Conservation (phyloP, 2,797 vertebrate genomes). For the Catamblyrhynchus diadema region DNA sequence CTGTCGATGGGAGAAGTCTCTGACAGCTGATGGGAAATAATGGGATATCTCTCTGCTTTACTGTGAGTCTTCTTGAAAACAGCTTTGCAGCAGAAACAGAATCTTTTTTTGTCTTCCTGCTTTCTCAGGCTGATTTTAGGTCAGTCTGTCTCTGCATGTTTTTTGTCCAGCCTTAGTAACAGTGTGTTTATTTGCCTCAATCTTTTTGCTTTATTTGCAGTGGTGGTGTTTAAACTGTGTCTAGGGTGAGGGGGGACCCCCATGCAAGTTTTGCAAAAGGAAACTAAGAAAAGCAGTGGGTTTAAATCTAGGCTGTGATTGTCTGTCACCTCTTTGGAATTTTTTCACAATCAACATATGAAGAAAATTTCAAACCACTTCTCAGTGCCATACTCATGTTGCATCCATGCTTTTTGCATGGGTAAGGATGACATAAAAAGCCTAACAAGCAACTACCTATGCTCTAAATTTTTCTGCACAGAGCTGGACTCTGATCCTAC, state of each 20-base stretch:
- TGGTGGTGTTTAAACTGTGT: background rate
- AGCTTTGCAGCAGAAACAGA: background rate
- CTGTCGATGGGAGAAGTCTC: background rate
- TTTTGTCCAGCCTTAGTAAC: background rate
- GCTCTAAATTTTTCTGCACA: background rate
- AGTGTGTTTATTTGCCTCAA: background rate
- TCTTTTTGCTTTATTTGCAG: background rate
- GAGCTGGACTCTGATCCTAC: background rate
- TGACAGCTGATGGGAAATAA: background rate
- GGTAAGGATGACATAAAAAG: background rate
- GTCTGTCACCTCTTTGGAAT: background rate
- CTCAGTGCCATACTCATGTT: background rate
- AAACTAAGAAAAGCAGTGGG: background rate
- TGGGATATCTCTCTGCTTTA: background rate
- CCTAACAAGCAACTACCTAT: background rate
- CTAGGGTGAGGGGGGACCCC: background rate
- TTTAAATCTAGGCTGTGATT: background rate
- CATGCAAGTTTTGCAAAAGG: background rate
- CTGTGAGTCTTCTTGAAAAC: background rate
- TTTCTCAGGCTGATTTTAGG: background rate
- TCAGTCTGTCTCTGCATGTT: background rate
- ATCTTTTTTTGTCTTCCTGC: background rate
- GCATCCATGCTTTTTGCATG: background rate
- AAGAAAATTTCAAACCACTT: background rate
- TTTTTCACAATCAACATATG: background rate